Conservation (phyloP, 2,888 invertebrate genomes). For the Acanthoscelides obtectus region DNA sequence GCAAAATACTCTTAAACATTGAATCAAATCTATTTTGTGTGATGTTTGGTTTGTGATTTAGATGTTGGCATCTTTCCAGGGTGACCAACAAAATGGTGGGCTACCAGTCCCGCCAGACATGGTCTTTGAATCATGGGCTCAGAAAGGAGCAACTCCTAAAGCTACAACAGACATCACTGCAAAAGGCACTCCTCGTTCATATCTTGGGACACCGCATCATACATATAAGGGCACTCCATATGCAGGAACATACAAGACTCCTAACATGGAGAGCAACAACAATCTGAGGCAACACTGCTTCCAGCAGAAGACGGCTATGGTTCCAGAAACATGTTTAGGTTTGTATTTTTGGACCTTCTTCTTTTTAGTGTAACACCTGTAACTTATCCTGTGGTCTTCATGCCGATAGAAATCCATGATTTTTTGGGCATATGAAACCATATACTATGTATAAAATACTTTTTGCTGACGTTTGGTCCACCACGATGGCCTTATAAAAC, state of each 20-base stretch:
- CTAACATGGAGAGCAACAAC: conserved; percentile 17
- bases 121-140: conserved; percentile 25
- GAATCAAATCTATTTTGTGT: too few relatives aligned
- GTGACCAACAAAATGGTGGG: conserved; percentile 3
- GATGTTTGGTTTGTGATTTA: too few relatives aligned
- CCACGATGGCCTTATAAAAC: too few relatives aligned
- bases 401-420: too few relatives aligned
- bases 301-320: conserved; percentile 71
- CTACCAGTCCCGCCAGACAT: conserved; percentile 14
- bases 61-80: not conserved
- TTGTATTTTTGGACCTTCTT: too few relatives aligned
- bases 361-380: too few relatives aligned
- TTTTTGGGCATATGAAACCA: too few relatives aligned
- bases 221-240: conserved; percentile 12
- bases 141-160: conserved; percentile 8
- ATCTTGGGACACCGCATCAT: not conserved
- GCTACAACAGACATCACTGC: not conserved
- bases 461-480: too few relatives aligned
- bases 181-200: not conserved
- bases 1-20: too few relatives aligned
- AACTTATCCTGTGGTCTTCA: too few relatives aligned
- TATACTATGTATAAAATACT: too few relatives aligned
- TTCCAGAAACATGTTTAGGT: conserved; percentile 66
- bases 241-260: conserved; percentile 23
- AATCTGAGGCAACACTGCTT: conserved; percentile 57